phyloP scores from a whole-genome alignment of 2,113 vertebrate genomes.

The Nycticorax nycticorax region DNA sequence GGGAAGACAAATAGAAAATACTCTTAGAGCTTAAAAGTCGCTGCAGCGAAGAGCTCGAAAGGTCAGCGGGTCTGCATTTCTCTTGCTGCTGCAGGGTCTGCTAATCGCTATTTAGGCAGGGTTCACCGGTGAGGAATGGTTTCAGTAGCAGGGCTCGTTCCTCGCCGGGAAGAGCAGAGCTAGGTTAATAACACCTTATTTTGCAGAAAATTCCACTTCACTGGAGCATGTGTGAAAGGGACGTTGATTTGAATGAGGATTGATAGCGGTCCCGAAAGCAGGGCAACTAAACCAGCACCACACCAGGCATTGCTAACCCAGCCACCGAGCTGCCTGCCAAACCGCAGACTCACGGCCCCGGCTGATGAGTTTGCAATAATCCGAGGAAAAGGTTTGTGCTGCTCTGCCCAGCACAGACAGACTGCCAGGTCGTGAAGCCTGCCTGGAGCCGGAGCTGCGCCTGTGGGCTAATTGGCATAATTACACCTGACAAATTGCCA shows the following conservation, averaged over 20 bases:
- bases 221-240: slow-evolving; percentile 72
- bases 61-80: neutral
- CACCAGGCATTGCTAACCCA: neutral
- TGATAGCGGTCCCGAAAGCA: slow-evolving; percentile 62
- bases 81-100: neutral
- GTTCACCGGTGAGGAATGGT: slow-evolving; percentile 43
- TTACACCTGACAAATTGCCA: neutral
- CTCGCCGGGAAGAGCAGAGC: slow-evolving; percentile 5
- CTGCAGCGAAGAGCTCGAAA: neutral
- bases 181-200: slow-evolving; percentile 78
- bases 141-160: slow-evolving; percentile 22
- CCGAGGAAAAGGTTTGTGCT: neutral
- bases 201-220: slow-evolving; percentile 79
- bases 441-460: neutral
- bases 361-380: neutral
- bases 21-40: neutral
- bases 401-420: neutral
- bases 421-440: neutral
- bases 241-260: slow-evolving; percentile 72
- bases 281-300: neutral
- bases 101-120: slow-evolving; percentile 64
- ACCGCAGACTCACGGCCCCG: no score
- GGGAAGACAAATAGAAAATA: neutral
- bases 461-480: neutral
- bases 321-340: neutral